Base-by-base conservation (phyloP, 2,797 vertebrate genomes). In the Ataeniobius toweri region DNA sequence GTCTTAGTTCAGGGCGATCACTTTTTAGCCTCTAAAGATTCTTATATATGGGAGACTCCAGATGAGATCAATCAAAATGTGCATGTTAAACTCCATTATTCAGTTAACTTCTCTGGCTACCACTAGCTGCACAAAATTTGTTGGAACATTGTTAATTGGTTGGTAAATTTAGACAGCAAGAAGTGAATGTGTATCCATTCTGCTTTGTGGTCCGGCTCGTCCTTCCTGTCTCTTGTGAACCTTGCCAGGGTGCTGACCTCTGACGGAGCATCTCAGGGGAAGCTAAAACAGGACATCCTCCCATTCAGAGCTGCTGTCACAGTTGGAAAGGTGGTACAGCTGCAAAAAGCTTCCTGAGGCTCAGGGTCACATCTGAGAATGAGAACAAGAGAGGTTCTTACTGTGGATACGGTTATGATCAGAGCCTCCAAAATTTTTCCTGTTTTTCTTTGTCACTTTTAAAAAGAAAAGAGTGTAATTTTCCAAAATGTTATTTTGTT, bases 261-360 rank as follows among this genome's bases (percentile, higher is more conserved):
- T 80, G 76, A 89, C 81, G 55, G 84, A 87, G 82, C 79, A 78
- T 81, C 81, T 68, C 80, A 53, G 36, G 36, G 20, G 63, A 67
- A 67, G 63, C 24, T 55, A 78, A 88, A 93, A 95, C 96, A 97
- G 96, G 97, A 98, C 96, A 97, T 98, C 96, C 96, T 96, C 95
- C 96, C 94, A 96, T 97, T 97, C 94, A 97, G 87, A 44, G 84
- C 89, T 84, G 91, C 92, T 94, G 94, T 96, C 95, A 95, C 95
- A 96, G 95, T 94, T 95, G 95, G 94, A 91, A 92, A 75, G 82
- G 81, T 73, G 77, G 70, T 13, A 77, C 96, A 96, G 96, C 96
- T 97, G 97, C 91, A 94, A 94, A 94, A 87, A 88, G 75, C 80
- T 92, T 96, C 95, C 96, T 95, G 80, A 94, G 89, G 91, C 83